These are phyloP conservation scores for Drosophila sp. DNA, from an alignment of 1,140 invertebrate genomes.

Conservation along the genomic window DNA sequence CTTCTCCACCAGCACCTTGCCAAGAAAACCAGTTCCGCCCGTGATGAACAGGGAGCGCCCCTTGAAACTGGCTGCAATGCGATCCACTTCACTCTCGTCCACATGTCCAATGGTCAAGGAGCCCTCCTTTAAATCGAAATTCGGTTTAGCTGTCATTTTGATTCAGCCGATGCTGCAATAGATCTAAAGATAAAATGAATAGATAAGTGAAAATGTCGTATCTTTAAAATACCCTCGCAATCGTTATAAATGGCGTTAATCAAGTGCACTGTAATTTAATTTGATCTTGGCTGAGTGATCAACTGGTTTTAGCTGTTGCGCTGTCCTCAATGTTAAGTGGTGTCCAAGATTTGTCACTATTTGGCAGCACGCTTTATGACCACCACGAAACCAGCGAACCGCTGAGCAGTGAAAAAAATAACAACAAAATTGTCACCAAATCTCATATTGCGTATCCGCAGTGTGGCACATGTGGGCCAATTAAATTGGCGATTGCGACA, in stretches of 20 bases:
- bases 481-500: constrained; percentile 41
- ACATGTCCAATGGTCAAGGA: constrained; percentile 65
- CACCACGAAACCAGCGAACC: constrained; percentile 18
- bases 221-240: constrained; percentile 21
- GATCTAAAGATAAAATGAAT: neutral
- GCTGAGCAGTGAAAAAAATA: neutral
- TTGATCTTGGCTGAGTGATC: constrained; percentile 66
- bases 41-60: constrained; percentile 86
- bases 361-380: constrained; percentile 26
- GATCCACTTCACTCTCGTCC: constrained; percentile 84
- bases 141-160: constrained; percentile 72
- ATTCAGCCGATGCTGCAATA: constrained; percentile 14
- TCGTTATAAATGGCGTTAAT: constrained; percentile 32
- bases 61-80: constrained; percentile 86
- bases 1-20: constrained; percentile 95
- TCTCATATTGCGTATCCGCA: constrained; percentile 42
- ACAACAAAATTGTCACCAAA: constrained; percentile 22
- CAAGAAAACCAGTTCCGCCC: constrained; percentile 93
- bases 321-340: constrained; percentile 45
- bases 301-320: constrained; percentile 33
- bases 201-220: neutral
- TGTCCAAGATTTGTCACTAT: constrained; percentile 30
- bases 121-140: constrained; percentile 73
- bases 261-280: constrained; percentile 73
- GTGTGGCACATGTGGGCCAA: constrained; percentile 54